Conservation (phyloP, 1,140 invertebrate species). For the Dolichoris vasculosae region DNA sequence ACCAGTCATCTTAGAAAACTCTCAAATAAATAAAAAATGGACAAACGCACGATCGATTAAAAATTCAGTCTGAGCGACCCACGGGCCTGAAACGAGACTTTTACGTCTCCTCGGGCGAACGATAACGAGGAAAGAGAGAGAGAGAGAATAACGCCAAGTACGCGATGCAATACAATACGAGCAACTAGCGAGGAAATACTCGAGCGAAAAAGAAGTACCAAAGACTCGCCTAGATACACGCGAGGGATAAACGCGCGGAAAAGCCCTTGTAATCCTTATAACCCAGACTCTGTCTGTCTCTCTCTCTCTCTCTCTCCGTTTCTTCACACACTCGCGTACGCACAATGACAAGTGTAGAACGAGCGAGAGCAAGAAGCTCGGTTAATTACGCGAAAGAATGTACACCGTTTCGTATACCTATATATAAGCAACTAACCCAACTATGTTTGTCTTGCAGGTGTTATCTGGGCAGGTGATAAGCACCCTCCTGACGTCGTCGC, state of each 20-base stretch:
- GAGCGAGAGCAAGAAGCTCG: background rate
- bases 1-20: background rate
- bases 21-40: background rate
- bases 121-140: background rate
- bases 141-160: conserved; percentile 18
- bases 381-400: conserved; percentile 60
- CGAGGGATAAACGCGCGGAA: conserved; percentile 50
- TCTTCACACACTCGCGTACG: background rate
- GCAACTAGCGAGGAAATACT: background rate
- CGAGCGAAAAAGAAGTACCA: background rate
- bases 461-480: conserved; percentile 64
- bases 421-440: background rate
- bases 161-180: conserved; percentile 39
- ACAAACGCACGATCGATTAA: background rate
- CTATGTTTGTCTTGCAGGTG: conserved; percentile 63
- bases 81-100: background rate
- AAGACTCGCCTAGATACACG: background rate
- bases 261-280: conserved; percentile 28
- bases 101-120: conserved; percentile 18
- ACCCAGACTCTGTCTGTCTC: background rate
- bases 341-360: background rate
- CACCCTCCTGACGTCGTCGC: conserved; percentile 52
- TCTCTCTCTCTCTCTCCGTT: no score
- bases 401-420: background rate
- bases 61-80: background rate